Conservation (phyloP, 37 sponge, comb jelly and placozoan genomes). For the Aplysina aerophoba region DNA sequence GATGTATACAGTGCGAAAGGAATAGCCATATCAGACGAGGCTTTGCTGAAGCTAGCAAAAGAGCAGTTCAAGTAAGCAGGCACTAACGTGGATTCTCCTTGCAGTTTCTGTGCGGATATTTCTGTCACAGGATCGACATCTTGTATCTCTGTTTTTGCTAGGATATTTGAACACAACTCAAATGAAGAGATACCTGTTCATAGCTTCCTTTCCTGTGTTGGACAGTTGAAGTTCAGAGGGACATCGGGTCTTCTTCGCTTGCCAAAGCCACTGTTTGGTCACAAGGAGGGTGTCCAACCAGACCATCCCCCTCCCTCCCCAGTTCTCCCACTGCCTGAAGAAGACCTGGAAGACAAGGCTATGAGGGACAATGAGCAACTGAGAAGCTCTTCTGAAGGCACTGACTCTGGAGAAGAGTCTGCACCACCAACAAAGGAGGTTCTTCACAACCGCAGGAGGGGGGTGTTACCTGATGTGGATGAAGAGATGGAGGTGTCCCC, state of each 20-base stretch:
- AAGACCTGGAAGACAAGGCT: background rate
- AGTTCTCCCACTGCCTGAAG: background rate
- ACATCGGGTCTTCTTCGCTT: constrained; percentile 88
- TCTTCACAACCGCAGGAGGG: too few species aligned
- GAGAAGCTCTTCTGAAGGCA: background rate
- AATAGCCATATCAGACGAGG: background rate
- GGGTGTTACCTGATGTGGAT: too few species aligned
- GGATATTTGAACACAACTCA: constrained; percentile 35
- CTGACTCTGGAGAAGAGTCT: background rate
- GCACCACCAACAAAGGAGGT: too few species aligned
- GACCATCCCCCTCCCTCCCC: constrained; percentile 29
- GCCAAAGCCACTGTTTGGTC: constrained; percentile 44
- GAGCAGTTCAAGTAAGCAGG: constrained; percentile 42
- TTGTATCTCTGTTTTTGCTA: background rate
- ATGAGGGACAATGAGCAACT: background rate
- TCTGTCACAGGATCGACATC: background rate
- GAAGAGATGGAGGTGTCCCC: constrained; percentile 26
- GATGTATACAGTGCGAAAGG: constrained; percentile 41
- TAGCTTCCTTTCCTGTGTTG: constrained; percentile 77
- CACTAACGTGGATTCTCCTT: background rate
- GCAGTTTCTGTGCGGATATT: background rate
- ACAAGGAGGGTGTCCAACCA: background rate
- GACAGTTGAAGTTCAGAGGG: constrained; percentile 93
- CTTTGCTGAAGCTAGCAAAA: constrained; percentile 12
- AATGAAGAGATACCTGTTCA: constrained; percentile 59